Evolutionary conservation across 2,113 vertebrate species (phyloP).

Genomic region (Heterotilapia buettikoferi): DNA sequence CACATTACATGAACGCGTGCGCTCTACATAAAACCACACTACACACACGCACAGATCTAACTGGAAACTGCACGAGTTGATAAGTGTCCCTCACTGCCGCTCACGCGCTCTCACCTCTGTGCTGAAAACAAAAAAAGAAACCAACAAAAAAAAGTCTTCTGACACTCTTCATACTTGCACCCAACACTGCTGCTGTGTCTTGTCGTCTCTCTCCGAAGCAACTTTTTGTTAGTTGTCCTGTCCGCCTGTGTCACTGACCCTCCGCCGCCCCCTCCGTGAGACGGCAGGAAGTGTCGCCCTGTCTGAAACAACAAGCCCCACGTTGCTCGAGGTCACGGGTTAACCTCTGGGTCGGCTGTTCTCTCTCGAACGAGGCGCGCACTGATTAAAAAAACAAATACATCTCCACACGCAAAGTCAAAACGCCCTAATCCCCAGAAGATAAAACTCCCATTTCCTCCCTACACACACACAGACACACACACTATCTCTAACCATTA

Average conservation of each 20-base stretch:
- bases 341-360: not conserved
- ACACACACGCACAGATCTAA: conserved; percentile 40
- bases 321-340: conserved; percentile 5
- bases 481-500: not conserved
- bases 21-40: not conserved
- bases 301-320: not conserved
- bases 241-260: conserved; percentile 41
- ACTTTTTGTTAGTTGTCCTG: conserved; percentile 16
- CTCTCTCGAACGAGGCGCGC: not conserved
- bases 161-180: conserved; percentile 50
- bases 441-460: not conserved
- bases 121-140: conserved; percentile 16
- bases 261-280: not conserved
- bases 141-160: conserved; percentile 42
- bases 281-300: not conserved
- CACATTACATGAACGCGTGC: not conserved
- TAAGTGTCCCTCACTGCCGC: conserved; percentile 46
- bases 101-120: conserved; percentile 60
- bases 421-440: not conserved
- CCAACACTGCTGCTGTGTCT: conserved; percentile 48
- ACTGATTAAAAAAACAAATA: not conserved
- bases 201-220: conserved; percentile 10
- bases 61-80: conserved; percentile 65
- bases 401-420: not conserved
- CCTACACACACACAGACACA: not conserved